These are phyloP conservation scores for Heliornis fulica DNA, from an alignment of 2,113 vertebrate genomes.

Conservation along the genomic window DNA sequence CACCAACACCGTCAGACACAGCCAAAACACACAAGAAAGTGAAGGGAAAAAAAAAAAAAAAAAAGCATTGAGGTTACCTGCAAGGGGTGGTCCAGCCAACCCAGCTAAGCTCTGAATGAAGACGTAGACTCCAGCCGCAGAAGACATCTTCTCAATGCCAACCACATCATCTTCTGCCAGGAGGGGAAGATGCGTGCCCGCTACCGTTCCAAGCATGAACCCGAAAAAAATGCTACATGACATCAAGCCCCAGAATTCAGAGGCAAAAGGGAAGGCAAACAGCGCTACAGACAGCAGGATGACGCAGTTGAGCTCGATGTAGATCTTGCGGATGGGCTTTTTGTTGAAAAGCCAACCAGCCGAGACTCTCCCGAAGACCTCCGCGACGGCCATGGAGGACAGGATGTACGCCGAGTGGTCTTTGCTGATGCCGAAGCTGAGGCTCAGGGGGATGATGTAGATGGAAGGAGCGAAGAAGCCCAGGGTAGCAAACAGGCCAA, in stretches of 20 bases:
- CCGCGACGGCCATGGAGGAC: slow-evolving; percentile 87
- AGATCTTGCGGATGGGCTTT: slow-evolving; percentile 83
- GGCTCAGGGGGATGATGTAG: slow-evolving; percentile 90
- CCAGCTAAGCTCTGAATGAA: slow-evolving; percentile 95
- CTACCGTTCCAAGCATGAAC: slow-evolving; percentile 87
- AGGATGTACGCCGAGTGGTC: slow-evolving; percentile 85
- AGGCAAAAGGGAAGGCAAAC: slow-evolving; percentile 86
- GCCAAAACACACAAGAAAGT: no score
- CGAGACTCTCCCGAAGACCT: slow-evolving; percentile 85
- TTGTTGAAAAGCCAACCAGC: slow-evolving; percentile 85
- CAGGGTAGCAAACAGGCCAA: slow-evolving; percentile 92
- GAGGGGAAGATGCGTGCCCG: slow-evolving; percentile 91
- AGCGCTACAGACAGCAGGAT: slow-evolving; percentile 77
- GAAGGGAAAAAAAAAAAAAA: neutral
- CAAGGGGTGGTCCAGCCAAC: slow-evolving; percentile 92
- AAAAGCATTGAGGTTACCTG: slow-evolving; percentile 76
- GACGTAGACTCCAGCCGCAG: slow-evolving; percentile 91
- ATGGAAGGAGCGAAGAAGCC: slow-evolving; percentile 94
- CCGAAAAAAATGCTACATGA: slow-evolving; percentile 88
- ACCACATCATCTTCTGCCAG: slow-evolving; percentile 92
- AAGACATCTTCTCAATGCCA: slow-evolving; percentile 90
- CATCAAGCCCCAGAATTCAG: slow-evolving; percentile 86
- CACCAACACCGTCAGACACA: neutral
- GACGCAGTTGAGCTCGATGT: slow-evolving; percentile 86
- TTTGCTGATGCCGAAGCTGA: slow-evolving; percentile 83